Evolutionary conservation across 1,140 invertebrate species (phyloP).

Genomic region (Drosophila pseudoobscura): DNA sequence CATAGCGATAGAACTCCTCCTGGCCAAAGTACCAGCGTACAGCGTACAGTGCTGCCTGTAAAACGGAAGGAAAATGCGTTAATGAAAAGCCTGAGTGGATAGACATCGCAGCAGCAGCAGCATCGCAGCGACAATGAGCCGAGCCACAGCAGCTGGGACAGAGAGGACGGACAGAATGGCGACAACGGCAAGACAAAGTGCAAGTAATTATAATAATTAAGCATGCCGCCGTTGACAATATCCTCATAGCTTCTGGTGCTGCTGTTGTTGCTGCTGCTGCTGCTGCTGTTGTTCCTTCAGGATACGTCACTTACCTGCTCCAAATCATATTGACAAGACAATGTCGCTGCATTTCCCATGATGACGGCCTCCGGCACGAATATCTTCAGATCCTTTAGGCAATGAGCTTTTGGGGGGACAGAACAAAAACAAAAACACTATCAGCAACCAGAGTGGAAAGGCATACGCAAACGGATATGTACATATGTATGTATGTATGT

Average conservation of each 20-base stretch:
- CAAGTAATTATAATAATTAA: constrained; percentile 80
- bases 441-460: background rate
- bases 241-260: constrained; percentile 12
- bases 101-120: constrained; percentile 17
- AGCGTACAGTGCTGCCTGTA: constrained; percentile 88
- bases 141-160: no score
- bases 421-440: background rate
- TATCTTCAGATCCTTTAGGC: constrained; percentile 89
- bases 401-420: constrained; percentile 55
- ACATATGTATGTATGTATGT: constrained; percentile 34
- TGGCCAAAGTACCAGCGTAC: constrained; percentile 93
- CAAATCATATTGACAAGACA: constrained; percentile 92
- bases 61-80: constrained; percentile 50
- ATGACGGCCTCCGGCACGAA: constrained; percentile 89
- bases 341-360: constrained; percentile 88
- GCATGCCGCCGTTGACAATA: constrained; percentile 62
- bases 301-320: constrained; percentile 85
- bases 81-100: constrained; percentile 62
- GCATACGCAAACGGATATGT: constrained; percentile 7
- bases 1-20: constrained; percentile 91
- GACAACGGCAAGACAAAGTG: constrained; percentile 68
- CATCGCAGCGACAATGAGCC: constrained; percentile 11
- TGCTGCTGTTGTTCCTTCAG: constrained; percentile 15
- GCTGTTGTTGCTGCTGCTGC: constrained; percentile 8
- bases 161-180: constrained; percentile 6